Percentiles rank a stretch among this genome's conserved stretches.
phyloP scores from a whole-genome alignment of 2,888 invertebrate genomes.

The Athalia cordata region DNA sequence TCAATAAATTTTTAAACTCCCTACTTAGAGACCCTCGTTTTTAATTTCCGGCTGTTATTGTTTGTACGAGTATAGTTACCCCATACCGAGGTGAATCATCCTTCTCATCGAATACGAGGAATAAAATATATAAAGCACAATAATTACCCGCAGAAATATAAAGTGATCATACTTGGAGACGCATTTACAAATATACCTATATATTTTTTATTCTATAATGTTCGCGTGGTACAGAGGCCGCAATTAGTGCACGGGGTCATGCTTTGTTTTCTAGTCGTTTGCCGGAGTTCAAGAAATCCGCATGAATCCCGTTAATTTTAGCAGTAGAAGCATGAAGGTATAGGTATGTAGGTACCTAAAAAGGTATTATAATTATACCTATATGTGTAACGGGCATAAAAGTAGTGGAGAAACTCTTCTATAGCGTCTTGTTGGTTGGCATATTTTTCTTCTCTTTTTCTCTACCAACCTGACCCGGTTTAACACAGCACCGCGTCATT shows the following conservation, averaged over 20 bases:
- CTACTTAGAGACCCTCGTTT: neutral
- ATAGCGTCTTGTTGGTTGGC: conserved; percentile 34
- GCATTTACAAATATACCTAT: too few relatives aligned
- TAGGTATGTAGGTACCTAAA: neutral
- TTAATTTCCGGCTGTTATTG: neutral
- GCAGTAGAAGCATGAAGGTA: neutral
- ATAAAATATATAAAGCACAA: too few relatives aligned
- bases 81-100: too few relatives aligned
- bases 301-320: conserved; percentile 4
- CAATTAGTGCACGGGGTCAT: too few relatives aligned
- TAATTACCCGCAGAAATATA: too few relatives aligned
- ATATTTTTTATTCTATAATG: too few relatives aligned
- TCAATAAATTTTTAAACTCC: neutral
- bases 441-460: neutral
- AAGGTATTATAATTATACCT: neutral
- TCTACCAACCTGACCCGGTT: neutral
- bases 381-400: neutral
- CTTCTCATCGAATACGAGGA: too few relatives aligned
- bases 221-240: too few relatives aligned
- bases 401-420: conserved; percentile 21
- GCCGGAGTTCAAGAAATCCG: neutral
- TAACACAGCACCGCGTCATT: neutral
- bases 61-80: too few relatives aligned
- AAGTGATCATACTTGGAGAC: too few relatives aligned
- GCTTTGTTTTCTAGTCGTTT: too few relatives aligned